Evolutionary conservation across 53 echinoderm and acorn worm genomes (phyloP).

Genomic region (Echinometra lucunter): DNA sequence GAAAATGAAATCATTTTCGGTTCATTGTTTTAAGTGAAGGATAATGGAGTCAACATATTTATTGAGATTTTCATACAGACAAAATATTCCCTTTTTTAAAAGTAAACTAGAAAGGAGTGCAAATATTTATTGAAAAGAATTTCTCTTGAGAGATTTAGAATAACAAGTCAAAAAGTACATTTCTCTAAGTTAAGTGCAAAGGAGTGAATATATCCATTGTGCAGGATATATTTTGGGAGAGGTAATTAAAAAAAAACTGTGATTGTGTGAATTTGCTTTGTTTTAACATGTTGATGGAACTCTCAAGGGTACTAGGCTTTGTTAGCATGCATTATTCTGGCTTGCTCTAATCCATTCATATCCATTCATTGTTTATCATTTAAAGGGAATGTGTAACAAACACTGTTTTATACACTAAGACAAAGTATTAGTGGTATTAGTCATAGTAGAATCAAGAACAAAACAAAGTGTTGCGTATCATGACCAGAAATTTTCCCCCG

Average conservation of each 20-base stretch:
- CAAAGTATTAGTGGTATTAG: too few species aligned
- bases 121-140: too few species aligned
- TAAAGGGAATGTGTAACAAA: neutral
- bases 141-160: too few species aligned
- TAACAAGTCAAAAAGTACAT: too few species aligned
- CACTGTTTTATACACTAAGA: constrained; percentile 13
- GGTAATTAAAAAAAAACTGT: too few species aligned
- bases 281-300: neutral
- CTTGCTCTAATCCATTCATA: neutral
- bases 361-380: neutral
- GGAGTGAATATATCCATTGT: too few species aligned
- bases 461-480: neutral
- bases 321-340: neutral
- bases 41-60: neutral
- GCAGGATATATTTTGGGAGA: too few species aligned
- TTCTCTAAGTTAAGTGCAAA: neutral
- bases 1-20: neutral
- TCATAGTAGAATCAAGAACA: too few species aligned
- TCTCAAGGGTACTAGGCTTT: neutral
- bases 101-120: neutral
- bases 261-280: neutral
- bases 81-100: too few species aligned
- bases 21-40: neutral
- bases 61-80: too few species aligned
- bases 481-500: neutral